Conservation (phyloP, 2,797 vertebrate genomes). For the Lophura swinhoii region DNA sequence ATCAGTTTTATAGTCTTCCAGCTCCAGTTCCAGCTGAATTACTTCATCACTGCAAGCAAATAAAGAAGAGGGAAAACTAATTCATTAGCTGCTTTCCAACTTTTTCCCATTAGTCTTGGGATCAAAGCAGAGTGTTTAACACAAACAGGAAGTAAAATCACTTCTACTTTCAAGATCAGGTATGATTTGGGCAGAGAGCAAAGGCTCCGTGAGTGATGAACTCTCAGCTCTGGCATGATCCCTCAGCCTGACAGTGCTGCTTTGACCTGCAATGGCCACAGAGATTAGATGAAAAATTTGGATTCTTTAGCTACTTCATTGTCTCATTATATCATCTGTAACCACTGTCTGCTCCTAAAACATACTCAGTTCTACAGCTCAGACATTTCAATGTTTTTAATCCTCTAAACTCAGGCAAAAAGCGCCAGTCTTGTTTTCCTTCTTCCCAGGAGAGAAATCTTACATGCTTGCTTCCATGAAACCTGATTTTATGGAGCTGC, state of each 20-base stretch:
- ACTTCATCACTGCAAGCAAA: neutral
- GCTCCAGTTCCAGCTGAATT: neutral
- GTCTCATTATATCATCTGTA: neutral
- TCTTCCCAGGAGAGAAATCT: neutral
- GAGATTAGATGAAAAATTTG: neutral
- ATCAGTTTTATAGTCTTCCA: neutral
- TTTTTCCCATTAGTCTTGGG: neutral
- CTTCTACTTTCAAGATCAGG: neutral
- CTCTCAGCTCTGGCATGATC: neutral
- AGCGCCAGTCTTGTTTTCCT: neutral
- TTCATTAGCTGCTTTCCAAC: neutral
- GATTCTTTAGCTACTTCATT: neutral
- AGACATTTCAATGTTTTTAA: neutral
- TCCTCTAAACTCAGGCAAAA: neutral
- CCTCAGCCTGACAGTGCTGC: neutral
- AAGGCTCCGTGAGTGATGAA: accelerated
- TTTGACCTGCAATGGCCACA: neutral
- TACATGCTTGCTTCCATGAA: neutral
- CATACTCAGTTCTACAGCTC: neutral
- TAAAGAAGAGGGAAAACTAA: neutral
- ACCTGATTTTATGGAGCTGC: neutral
- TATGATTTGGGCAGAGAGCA: neutral
- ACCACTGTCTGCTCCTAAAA: neutral
- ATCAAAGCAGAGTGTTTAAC: neutral
- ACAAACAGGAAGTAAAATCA: neutral